Evolutionary conservation across 1,140 invertebrate genomes (phyloP).

Genomic region (Heliothis virescens): DNA sequence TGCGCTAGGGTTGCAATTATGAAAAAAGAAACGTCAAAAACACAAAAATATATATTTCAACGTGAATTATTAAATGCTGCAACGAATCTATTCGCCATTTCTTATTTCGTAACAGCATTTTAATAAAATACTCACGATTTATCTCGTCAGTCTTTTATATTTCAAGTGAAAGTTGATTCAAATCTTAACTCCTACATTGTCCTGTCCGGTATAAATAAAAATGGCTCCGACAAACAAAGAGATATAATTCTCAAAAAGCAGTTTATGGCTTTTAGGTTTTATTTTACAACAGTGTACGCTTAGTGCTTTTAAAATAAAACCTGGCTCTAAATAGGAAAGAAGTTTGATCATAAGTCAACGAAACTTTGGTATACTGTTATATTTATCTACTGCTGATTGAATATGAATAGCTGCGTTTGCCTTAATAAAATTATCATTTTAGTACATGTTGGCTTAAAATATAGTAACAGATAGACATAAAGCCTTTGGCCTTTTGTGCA

Average conservation of each 20-base stretch:
- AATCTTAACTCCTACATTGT: slow-evolving; percentile 35
- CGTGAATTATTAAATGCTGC: too few species aligned
- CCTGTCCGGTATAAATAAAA: slow-evolving; percentile 35
- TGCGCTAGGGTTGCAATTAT: slow-evolving; percentile 26
- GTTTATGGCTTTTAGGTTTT: neutral
- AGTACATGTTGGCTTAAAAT: too few species aligned
- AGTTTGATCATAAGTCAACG: too few species aligned
- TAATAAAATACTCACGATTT: slow-evolving; percentile 13
- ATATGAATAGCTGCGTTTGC: too few species aligned
- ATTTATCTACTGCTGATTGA: too few species aligned
- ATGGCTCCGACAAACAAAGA: slow-evolving; percentile 31
- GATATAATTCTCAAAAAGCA: slow-evolving; percentile 34
- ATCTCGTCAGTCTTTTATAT: slow-evolving; percentile 26
- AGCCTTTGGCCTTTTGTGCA: too few species aligned
- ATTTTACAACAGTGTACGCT: neutral
- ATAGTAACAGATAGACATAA: too few species aligned
- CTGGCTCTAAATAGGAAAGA: too few species aligned
- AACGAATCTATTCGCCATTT: neutral
- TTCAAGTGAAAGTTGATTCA: slow-evolving; percentile 43
- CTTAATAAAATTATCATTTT: too few species aligned
- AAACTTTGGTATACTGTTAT: too few species aligned
- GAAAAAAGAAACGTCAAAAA: neutral
- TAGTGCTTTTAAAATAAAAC: too few species aligned
- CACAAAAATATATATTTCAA: too few species aligned
- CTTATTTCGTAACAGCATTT: slow-evolving; percentile 24